Evolutionary conservation across 2,888 invertebrate species (phyloP).

Genomic region (Strigamia crassipes): DNA sequence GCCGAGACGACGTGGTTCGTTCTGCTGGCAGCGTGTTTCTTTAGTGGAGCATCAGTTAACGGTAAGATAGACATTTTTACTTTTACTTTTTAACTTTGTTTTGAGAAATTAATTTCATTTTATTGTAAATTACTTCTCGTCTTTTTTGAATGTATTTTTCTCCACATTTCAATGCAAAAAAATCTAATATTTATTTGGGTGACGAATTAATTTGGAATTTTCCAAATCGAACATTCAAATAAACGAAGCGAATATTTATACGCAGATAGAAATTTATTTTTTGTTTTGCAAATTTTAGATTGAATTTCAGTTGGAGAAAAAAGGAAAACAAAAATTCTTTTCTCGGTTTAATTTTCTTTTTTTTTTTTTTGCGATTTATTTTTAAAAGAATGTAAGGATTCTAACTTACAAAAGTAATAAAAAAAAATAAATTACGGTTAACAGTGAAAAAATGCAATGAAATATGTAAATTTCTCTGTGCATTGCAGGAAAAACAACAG

Average conservation of each 20-base stretch:
- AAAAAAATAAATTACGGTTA: not conserved
- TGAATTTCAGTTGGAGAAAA: not conserved
- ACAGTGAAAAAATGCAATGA: not conserved
- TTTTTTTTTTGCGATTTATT: not conserved
- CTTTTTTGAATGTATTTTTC: not conserved
- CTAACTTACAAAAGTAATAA: not conserved
- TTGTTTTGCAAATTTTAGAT: not conserved
- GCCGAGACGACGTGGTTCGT: slow-evolving; percentile 16
- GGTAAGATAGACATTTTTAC: not conserved
- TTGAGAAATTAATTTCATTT: not conserved
- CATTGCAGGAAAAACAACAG: not conserved
- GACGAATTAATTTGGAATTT: slow-evolving; percentile 6
- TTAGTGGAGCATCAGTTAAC: not conserved
- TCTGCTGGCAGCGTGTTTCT: slow-evolving; percentile 18
- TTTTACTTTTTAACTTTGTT: not conserved
- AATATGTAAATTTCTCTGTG: not conserved
- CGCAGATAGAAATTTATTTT: not conserved
- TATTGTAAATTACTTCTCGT: not conserved
- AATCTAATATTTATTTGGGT: not conserved
- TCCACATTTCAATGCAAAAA: not conserved
- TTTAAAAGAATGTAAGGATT: not conserved
- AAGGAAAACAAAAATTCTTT: not conserved
- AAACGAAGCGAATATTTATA: not conserved
- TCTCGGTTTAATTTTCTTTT: not conserved
- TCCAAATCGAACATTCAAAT: slow-evolving; percentile 3